A percentile compares a stretch with the other conserved stretches of the same genome.
phyloP scores from a whole-genome alignment of 2,888 invertebrate species.

The Andrena haemorrhoa region DNA sequence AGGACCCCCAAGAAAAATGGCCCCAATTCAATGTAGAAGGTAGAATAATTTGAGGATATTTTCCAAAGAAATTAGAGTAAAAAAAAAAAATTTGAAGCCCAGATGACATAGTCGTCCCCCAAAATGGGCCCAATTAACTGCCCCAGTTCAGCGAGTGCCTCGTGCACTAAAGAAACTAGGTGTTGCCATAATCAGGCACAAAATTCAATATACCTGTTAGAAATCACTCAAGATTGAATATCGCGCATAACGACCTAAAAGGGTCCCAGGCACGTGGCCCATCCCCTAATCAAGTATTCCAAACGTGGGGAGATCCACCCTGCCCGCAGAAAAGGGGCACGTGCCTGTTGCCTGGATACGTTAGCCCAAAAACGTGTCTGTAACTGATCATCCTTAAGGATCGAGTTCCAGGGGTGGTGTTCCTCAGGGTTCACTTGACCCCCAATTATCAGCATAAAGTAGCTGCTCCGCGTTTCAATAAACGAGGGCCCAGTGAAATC shows the following conservation, averaged over 20 bases:
- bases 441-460: background rate
- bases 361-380: constrained; percentile 56
- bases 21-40: too few species aligned
- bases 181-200: background rate
- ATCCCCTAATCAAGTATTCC: constrained; percentile 30
- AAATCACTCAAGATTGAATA: constrained; percentile 13
- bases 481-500: too few species aligned
- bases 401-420: constrained; percentile 23
- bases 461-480: too few species aligned
- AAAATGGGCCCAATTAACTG: too few species aligned
- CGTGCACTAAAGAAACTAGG: too few species aligned
- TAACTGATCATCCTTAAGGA: constrained; percentile 38
- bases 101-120: too few species aligned
- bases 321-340: constrained; percentile 11
- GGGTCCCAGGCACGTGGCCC: constrained; percentile 33
- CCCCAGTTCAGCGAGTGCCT: too few species aligned
- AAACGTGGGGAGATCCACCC: background rate
- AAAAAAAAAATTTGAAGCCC: too few species aligned
- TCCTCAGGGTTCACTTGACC: background rate
- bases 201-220: background rate
- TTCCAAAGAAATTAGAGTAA: too few species aligned
- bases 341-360: constrained; percentile 60
- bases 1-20: too few species aligned
- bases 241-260: constrained; percentile 1
- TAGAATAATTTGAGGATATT: too few species aligned